A percentile compares a stretch with the other conserved stretches of the same genome.
Evolutionary conservation across 2,113 vertebrate species (phyloP).

Genomic region (Gadus macrocephalus): DNA sequence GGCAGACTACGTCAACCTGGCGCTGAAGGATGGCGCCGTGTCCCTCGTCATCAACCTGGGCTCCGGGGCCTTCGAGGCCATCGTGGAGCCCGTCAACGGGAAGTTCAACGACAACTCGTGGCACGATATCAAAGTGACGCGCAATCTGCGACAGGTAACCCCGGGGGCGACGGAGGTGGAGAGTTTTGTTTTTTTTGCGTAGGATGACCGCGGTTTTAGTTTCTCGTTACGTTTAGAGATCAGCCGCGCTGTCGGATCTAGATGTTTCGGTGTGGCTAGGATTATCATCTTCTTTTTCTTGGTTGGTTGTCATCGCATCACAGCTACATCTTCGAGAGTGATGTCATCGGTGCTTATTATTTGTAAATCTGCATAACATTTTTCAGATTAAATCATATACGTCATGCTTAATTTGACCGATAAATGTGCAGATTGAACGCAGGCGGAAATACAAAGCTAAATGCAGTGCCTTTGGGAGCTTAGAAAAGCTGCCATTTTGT

Average conservation of each 20-base stretch:
- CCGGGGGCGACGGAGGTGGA: constrained; percentile 45
- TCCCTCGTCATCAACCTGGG: constrained; percentile 98
- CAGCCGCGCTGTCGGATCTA: constrained; percentile 23
- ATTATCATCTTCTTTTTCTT: constrained; percentile 47
- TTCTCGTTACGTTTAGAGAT: constrained; percentile 30
- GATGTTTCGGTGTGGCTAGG: constrained; percentile 42
- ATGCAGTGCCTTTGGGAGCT: constrained; percentile 22
- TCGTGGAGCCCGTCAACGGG: constrained; percentile 96
- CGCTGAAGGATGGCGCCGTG: constrained; percentile 92
- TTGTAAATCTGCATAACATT: no score
- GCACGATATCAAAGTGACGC: constrained; percentile 98
- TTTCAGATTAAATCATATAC: no score
- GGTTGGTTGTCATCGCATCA: constrained; percentile 67
- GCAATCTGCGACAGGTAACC: constrained; percentile 99
- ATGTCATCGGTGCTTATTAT: no score
- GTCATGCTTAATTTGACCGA: constrained; percentile 21
- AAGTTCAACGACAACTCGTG: constrained; percentile 99
- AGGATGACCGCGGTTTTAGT: constrained; percentile 29
- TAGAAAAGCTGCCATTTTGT: constrained; percentile 7
- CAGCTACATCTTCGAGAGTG: constrained; percentile 46
- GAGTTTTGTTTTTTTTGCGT: constrained; percentile 11
- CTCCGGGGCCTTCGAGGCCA: constrained; percentile 96
- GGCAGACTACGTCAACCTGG: constrained; percentile 96
- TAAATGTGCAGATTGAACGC: neutral
- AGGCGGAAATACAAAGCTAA: neutral